Conservation (phyloP, 2,888 invertebrate genomes). For the Furcula furcula region DNA sequence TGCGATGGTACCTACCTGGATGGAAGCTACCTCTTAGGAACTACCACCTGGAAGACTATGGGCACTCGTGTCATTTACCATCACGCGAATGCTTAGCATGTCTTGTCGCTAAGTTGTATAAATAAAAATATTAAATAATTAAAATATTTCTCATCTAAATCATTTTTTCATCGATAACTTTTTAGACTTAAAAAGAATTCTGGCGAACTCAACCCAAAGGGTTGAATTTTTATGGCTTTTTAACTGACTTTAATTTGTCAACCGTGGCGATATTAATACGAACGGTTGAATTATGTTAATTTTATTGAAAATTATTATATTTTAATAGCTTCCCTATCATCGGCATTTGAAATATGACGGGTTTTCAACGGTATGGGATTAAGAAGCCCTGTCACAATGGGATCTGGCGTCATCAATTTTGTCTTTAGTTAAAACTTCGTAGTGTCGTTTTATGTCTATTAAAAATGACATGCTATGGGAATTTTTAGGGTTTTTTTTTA, state of each 20-base stretch:
- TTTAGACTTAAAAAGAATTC: too few relatives aligned
- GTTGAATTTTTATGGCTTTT: slow-evolving; percentile 38
- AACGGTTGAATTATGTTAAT: slow-evolving; percentile 56
- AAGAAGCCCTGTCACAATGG: slow-evolving; percentile 31
- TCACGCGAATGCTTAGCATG: too few relatives aligned
- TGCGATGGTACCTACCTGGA: too few relatives aligned
- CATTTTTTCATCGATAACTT: too few relatives aligned
- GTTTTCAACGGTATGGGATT: too few relatives aligned
- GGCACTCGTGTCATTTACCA: too few relatives aligned
- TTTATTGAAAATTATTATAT: slow-evolving; percentile 27
- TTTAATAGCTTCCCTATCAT: slow-evolving; percentile 26
- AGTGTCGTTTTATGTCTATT: slow-evolving; percentile 5
- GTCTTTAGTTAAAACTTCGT: slow-evolving; percentile 17
- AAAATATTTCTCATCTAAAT: too few relatives aligned
- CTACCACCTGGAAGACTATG: too few relatives aligned
- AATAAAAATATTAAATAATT: too few relatives aligned
- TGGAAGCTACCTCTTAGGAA: too few relatives aligned
- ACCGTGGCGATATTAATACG: slow-evolving; percentile 55
- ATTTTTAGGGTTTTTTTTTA: too few relatives aligned
- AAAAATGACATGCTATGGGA: slow-evolving; percentile 5
- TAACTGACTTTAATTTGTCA: slow-evolving; percentile 67
- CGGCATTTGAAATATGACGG: slow-evolving; percentile 25
- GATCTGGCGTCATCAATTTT: slow-evolving; percentile 10
- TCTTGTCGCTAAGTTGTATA: too few relatives aligned
- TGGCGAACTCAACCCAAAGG: slow-evolving; percentile 21